Evolutionary conservation across 2,797 vertebrate genomes (phyloP).

Genomic region (Neomorphus geoffroyi): DNA sequence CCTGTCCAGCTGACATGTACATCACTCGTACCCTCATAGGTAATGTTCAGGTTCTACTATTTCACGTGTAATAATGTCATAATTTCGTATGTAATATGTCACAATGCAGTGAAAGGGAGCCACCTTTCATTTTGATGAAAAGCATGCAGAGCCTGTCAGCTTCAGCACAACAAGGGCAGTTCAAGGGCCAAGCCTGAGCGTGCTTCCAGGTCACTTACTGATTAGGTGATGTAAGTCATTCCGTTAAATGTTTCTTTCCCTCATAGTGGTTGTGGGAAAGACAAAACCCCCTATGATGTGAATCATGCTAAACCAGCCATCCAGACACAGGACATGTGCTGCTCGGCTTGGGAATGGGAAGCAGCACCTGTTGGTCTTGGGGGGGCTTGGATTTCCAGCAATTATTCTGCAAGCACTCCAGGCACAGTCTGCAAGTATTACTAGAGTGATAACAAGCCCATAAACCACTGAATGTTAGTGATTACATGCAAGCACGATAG

Average conservation of each 20-base stretch:
- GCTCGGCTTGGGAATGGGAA: neutral
- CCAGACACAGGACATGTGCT: neutral
- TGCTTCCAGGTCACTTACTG: neutral
- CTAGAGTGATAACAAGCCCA: conserved; percentile 37
- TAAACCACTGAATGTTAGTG: conserved; percentile 21
- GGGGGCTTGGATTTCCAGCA: neutral
- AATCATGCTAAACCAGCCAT: neutral
- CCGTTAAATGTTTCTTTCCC: neutral
- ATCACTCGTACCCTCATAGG: neutral
- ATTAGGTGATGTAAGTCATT: neutral
- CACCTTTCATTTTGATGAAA: conserved; percentile 52
- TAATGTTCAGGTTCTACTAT: neutral
- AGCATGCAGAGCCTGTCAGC: neutral
- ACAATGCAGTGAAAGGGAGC: neutral
- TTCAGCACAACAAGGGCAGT: conserved; percentile 16
- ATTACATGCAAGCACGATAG: conserved; percentile 22
- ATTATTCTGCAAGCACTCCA: conserved; percentile 1
- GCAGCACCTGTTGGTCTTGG: conserved; percentile 11
- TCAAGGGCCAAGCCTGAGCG: neutral
- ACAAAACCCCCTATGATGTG: neutral
- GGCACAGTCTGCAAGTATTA: neutral
- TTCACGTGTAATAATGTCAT: conserved; percentile 2
- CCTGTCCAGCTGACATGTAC: neutral
- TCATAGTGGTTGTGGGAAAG: neutral
- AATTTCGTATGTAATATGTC: conserved; percentile 7